Conservation (phyloP, 2,888 invertebrate genomes). For the Spodoptera exigua region DNA sequence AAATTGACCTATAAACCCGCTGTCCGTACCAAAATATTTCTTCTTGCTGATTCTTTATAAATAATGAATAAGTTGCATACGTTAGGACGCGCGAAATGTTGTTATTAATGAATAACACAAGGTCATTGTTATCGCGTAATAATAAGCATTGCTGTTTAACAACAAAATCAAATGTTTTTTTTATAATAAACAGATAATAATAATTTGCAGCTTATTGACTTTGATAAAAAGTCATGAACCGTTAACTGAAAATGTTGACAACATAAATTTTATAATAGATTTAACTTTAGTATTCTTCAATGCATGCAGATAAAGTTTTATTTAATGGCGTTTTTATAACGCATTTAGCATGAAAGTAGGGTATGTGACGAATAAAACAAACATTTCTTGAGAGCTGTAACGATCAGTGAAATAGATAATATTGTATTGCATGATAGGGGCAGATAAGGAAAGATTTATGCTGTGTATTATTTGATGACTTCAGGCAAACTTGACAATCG, state of each 20-base stretch:
- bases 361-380: slow-evolving; percentile 14
- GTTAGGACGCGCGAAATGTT: slow-evolving; percentile 38
- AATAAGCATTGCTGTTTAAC: slow-evolving; percentile 45
- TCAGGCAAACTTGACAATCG: slow-evolving; percentile 26
- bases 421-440: slow-evolving; percentile 46
- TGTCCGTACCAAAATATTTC: slow-evolving; percentile 56
- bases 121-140: slow-evolving; percentile 55
- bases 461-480: slow-evolving; percentile 23
- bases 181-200: slow-evolving; percentile 24
- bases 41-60: slow-evolving; percentile 36
- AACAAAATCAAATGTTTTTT: slow-evolving; percentile 41
- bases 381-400: slow-evolving; percentile 27
- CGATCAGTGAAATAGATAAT: slow-evolving; percentile 43
- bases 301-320: no score
- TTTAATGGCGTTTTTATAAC: neutral
- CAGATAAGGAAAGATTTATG: slow-evolving; percentile 55
- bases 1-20: slow-evolving; percentile 51
- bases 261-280: no score
- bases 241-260: no score
- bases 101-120: slow-evolving; percentile 53
- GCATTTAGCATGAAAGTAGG: slow-evolving; percentile 7
- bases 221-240: neutral
- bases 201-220: slow-evolving; percentile 9
- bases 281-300: no score
- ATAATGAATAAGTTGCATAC: slow-evolving; percentile 30